Percentiles rank a stretch among this genome's conserved stretches.
Evolutionary conservation across 92 coral and sea anemone genomes (phyloP).

Genomic region (Epizoanthus stellaris): DNA sequence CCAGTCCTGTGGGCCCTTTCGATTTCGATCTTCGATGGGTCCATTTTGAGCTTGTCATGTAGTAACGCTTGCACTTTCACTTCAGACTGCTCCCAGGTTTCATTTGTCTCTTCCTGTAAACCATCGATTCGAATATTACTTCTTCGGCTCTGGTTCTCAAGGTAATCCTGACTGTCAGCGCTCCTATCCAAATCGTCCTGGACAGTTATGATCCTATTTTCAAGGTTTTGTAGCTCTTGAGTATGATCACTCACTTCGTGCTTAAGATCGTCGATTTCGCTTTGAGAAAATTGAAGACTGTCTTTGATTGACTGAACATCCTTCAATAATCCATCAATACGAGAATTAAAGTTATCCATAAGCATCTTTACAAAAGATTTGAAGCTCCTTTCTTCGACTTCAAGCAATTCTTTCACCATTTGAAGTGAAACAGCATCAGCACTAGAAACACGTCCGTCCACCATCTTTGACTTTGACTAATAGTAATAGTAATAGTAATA

Average conservation of each 20-base stretch:
- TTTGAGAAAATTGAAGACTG: background rate
- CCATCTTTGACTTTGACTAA: too few relatives aligned
- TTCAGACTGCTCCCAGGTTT: background rate
- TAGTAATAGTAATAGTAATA: too few relatives aligned
- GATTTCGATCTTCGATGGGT: background rate
- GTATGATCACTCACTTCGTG: background rate
- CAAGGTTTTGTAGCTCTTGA: background rate
- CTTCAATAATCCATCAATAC: background rate
- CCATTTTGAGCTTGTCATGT: background rate
- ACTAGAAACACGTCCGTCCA: too few relatives aligned
- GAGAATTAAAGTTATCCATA: background rate
- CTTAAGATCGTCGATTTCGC: constrained; percentile 1
- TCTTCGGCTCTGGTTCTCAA: constrained; percentile 5
- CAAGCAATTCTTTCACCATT: background rate
- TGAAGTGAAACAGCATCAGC: too few relatives aligned
- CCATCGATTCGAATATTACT: background rate
- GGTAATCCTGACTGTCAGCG: background rate
- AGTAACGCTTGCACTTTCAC: background rate
- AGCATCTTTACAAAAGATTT: background rate
- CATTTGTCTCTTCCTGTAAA: background rate
- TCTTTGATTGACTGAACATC: background rate
- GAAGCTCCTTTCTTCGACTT: background rate
- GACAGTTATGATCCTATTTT: background rate
- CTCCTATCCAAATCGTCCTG: background rate
- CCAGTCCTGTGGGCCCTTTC: constrained; percentile 18